Evolutionary conservation across 2,797 vertebrate genomes (phyloP), one percentile per base, ranked within the genome.

Genomic region (Xenopus petersii): DNA sequence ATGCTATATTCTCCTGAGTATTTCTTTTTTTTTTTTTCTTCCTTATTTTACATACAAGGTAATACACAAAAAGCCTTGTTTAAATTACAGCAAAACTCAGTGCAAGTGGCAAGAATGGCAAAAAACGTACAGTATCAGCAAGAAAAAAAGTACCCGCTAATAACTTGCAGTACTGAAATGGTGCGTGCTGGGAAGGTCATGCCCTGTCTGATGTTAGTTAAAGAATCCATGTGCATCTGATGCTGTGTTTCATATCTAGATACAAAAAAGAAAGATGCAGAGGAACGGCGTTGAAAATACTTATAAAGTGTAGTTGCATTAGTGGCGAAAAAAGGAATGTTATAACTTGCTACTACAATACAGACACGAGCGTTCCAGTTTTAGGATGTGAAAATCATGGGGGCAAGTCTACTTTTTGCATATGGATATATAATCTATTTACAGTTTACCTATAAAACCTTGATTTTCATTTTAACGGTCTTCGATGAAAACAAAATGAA

Each of bases 281-380:
- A 17, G n/a, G 54, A 56, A 56, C 36, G 5, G 49, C 10, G 84
- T 91, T 93, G 8, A 42, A 42, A 42, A 42, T 42, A 42, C 36
- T 42, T 42, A 42, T 42, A 42, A 42, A 42, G 36, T 42, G 36
- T 42, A 42, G 36, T 9, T 42, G 36, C 92, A 90, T 93, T 81
- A 83, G 94, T 94, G 94, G 94, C 94, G 26, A 30, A 92, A 94
- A 82, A 89, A 95, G 96, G 97, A 99, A 99, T 99, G 97, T 98
- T 86, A 90, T 88, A 87, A 88, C 89, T 69, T 93, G 87, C 92
- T 91, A 92, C 86, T 91, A 95, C 92, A 93, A 89, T 84, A 92
- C 83, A 91, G 83, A 91, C 88, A 86, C 81, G 88, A 92, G 85
- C 90, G 89, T 93, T 95, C 92, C 93, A 94, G 93, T 93, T 92